Conservation (phyloP, 2,888 invertebrate genomes). For the Stenotaenia linearis region DNA sequence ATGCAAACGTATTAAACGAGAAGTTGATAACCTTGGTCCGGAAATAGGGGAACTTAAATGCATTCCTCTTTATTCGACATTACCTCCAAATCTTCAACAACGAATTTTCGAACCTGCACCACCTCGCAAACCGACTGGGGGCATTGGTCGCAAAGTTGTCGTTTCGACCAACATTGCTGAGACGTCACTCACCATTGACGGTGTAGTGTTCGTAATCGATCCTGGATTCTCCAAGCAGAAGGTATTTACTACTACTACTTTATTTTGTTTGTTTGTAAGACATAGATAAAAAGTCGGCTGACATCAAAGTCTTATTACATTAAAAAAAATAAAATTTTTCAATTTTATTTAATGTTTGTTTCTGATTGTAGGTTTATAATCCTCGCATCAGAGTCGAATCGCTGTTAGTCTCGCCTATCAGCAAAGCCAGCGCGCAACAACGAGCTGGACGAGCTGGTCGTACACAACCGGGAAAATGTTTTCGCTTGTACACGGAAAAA, state of each 20-base stretch:
- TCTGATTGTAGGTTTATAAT: constrained; percentile 63
- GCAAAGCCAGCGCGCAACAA: constrained; percentile 98
- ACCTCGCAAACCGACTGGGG: constrained; percentile 79
- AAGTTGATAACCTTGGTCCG: constrained; percentile 91
- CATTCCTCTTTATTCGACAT: constrained; percentile 95
- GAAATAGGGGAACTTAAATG: constrained; percentile 97
- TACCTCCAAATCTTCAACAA: constrained; percentile 95
- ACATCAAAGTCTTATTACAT: too few relatives aligned
- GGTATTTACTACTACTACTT: constrained; percentile 54
- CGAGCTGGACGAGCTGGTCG: constrained; percentile 95
- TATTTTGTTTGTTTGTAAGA: too few relatives aligned
- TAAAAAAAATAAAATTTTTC: neutral
- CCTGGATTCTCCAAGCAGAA: constrained; percentile 99
- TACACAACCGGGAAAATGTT: constrained; percentile 98
- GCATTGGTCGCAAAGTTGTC: constrained; percentile 86
- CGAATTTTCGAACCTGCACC: constrained; percentile 96
- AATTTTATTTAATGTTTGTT: neutral
- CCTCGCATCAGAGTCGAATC: constrained; percentile 91
- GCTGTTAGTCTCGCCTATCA: constrained; percentile 93
- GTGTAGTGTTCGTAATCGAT: constrained; percentile 98
- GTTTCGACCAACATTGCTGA: constrained; percentile 99
- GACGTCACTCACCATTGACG: constrained; percentile 97
- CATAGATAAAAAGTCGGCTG: too few relatives aligned
- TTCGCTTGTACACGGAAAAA: constrained; percentile 54
- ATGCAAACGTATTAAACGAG: constrained; percentile 92